Percentiles rank a stretch among this genome's conserved stretches.
These are phyloP conservation scores for Malurus alboscapulatus DNA, from an alignment of 2,113 vertebrate genomes.

Conservation along the genomic window DNA sequence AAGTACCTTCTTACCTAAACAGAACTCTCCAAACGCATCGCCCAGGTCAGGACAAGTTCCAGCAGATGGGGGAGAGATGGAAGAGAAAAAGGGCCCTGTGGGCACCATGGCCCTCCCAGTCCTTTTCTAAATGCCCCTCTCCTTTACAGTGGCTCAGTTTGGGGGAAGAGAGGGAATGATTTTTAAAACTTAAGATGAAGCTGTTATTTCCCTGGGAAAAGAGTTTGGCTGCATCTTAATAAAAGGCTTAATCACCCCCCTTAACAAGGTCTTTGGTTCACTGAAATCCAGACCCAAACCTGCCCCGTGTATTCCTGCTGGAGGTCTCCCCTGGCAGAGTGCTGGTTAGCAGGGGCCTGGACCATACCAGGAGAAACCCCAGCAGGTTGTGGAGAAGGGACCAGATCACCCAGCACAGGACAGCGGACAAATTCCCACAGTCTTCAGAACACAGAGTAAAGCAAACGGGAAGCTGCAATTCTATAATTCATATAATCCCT, in stretches of 20 bases:
- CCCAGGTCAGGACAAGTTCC: conserved; percentile 40
- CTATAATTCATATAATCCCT: conserved; percentile 79
- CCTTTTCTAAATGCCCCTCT: conserved; percentile 35
- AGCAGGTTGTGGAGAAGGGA: conserved; percentile 61
- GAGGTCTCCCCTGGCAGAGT: neutral
- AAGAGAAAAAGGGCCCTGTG: conserved; percentile 6
- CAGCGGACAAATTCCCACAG: conserved; percentile 44
- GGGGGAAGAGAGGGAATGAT: conserved; percentile 53
- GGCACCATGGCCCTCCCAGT: neutral
- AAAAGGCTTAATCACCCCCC: conserved; percentile 60
- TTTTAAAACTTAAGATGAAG: conserved; percentile 70
- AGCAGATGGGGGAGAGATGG: neutral
- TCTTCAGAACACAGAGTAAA: conserved; percentile 58
- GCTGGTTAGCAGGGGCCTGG: neutral
- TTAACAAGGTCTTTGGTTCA: conserved; percentile 66
- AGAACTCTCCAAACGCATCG: conserved; percentile 77
- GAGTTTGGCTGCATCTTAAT: conserved; percentile 70
- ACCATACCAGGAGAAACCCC: neutral
- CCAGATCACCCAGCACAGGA: conserved; percentile 12
- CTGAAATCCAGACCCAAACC: conserved; percentile 60
- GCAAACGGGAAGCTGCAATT: conserved; percentile 73
- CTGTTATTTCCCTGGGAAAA: conserved; percentile 72
- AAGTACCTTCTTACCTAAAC: conserved; percentile 73
- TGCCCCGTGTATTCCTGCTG: conserved; percentile 21
- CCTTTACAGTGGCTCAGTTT: conserved; percentile 46